Evolutionary conservation across 2,113 vertebrate genomes (phyloP), one percentile per base, ranked within the genome.

Genomic region (Brevimyrus niger): DNA sequence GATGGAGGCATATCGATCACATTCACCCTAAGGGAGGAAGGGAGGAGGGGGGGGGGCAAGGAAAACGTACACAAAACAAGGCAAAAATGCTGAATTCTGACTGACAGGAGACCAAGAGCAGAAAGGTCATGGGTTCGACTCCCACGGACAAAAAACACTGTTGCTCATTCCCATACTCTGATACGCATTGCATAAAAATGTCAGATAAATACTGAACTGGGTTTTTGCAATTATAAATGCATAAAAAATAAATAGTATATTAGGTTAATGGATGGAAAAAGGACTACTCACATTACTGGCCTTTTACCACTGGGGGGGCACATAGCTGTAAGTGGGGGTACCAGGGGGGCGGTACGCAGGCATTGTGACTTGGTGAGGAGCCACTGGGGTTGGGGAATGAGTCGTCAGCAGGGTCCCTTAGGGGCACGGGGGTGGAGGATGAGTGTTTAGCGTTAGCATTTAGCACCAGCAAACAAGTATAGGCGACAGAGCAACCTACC

Each of bases 281-380:
- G 4, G 38, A 65, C 38, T 90, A 94, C 95, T 95, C 95, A 98
- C 97, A 90, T 94, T 95, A 95, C 93, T 93, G 93, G 92, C 92
- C 92, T 93, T 97, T 99, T 97, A 99, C 98, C 98, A 99, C 94
- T 99, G 98, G 13, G 98, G 96, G 94, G 98, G 97, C 95, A 99
- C 97, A 89, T 99, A 99, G 96, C 97, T 99, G 97, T 99, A 99
- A 92, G 98, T 98, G 94, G 98, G 98, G 53, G 97, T 98, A 94
- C 97, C 97, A 89, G 97, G 96, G 88, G 96, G 94, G 95, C 98
- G 97, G 91, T 99, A 99, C 0, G 97, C 97, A 94, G 98, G 97
- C 97, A 99, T 97, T 87, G 98, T 97, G 92, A 98, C 97, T 65
- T 94, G 97, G 94, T 99, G 98, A 89, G 97, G 97, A 90, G 97